Base-by-base conservation (phyloP, 1,140 invertebrate species). In the Pogonognathellus flavescens region DNA sequence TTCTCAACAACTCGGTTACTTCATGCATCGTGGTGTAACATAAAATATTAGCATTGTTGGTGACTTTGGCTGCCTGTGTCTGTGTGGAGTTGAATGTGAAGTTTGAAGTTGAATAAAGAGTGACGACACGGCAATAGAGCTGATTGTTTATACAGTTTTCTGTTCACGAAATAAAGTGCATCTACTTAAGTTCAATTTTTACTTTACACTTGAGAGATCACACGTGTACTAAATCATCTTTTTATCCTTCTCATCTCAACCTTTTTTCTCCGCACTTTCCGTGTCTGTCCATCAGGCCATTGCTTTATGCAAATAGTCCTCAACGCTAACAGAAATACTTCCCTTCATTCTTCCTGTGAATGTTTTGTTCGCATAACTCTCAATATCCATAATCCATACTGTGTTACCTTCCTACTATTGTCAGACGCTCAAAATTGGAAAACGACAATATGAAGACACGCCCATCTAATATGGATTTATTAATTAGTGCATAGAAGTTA, bases 171-270 rank as follows among this genome's bases (percentile, higher is more conserved):
- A 41, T 41, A 41, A 41, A 41, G 31, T 41, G 31, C 31, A 41
- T 41, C 31, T 41, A 41, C 31, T 41, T 41, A 41, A 41, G 31
- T 41, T 41, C 31, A 41, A 41, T 41, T 41, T 57, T 57, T 13
- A 13, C n/a, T 57, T 49, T 31, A 76, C 70, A 76, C 70, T 76
- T 76, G 31, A 76, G n/a, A 16, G 70, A 49, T 50, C n/a, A 76
- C 70, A 76, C 70, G 70, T 76, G 70, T 76, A 18, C 59, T 62
- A 4, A 2, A 57, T 14, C 31, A 41, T 41, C 31, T 41, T 41
- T 41, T 41, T 41, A 41, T n/a, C n/a, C n/a, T n/a, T n/a, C n/a
- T n/a, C n/a, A n/a, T n/a, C n/a, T n/a, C 31, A 41, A 41, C 31
- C 31, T 41, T 41, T 1, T 41, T 41, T 41, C 2, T 25, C 20